phyloP scores from a whole-genome alignment of 1,140 invertebrate genomes.

The Lepeophtheirus salmonis region DNA sequence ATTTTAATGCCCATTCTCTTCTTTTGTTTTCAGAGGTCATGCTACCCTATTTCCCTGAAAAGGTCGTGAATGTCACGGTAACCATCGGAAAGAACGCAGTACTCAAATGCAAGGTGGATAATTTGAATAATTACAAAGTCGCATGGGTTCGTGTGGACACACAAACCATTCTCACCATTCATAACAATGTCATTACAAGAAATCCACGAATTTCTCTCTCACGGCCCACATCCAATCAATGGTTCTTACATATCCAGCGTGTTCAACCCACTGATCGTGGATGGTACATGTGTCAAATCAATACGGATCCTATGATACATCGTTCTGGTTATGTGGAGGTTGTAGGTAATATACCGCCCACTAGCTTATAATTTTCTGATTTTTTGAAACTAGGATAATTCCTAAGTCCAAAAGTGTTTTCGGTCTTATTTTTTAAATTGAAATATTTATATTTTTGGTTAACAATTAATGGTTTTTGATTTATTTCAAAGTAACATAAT shows the following conservation, averaged over 20 bases:
- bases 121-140: conserved; percentile 23
- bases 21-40: too few species aligned
- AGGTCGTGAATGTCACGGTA: conserved; percentile 15
- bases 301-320: conserved; percentile 32
- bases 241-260: conserved; percentile 23
- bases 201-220: conserved; percentile 28
- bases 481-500: too few species aligned
- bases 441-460: too few species aligned
- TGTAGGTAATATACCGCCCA: too few species aligned
- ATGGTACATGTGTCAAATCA: conserved; percentile 31
- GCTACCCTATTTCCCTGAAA: too few species aligned
- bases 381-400: too few species aligned
- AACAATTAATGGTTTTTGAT: too few species aligned
- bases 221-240: conserved; percentile 21
- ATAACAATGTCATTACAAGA: conserved; percentile 25
- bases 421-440: too few species aligned
- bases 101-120: conserved; percentile 18
- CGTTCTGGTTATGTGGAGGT: too few species aligned
- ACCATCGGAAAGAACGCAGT: conserved; percentile 9
- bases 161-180: conserved; percentile 29
- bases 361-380: too few species aligned
- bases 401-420: too few species aligned
- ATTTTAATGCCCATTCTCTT: too few species aligned
- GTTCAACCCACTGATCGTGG: conserved; percentile 28
- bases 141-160: conserved; percentile 31